Evolutionary conservation across 2,797 vertebrate genomes (phyloP).

Genomic region (Xiphorhynchus erythropygius): DNA sequence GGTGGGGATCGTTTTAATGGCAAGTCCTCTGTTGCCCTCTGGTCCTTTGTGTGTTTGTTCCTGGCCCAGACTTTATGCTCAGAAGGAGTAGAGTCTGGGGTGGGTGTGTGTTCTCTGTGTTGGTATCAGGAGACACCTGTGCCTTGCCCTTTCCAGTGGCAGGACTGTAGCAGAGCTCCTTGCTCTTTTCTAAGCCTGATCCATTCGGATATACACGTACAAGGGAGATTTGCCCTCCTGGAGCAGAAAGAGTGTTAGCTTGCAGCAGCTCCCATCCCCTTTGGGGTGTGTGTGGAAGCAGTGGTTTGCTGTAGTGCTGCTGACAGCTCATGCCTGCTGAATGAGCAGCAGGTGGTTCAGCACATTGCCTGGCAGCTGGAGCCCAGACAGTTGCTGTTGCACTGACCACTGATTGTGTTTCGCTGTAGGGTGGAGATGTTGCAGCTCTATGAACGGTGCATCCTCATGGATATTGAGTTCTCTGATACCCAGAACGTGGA

Average conservation of each 20-base stretch:
- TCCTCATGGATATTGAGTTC: constrained; percentile 93
- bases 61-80: neutral
- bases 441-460: constrained; percentile 88
- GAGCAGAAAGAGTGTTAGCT: neutral
- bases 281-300: neutral
- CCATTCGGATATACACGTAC: neutral
- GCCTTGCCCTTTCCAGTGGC: neutral
- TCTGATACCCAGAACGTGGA: constrained; percentile 94
- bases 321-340: neutral
- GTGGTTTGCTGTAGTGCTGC: fast-evolving
- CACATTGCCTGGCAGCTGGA: neutral
- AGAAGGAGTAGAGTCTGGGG: neutral
- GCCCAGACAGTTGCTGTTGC: neutral
- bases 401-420: neutral
- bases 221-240: neutral
- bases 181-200: neutral
- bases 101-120: fast-evolving
- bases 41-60: neutral
- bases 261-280: neutral
- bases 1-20: neutral
- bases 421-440: constrained; percentile 87
- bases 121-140: neutral
- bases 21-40: neutral
- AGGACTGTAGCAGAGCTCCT: neutral
- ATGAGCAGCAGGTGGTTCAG: constrained; percentile 6